phyloP scores from a whole-genome alignment of 2,888 invertebrate species.

The Heteromurus nitidus region DNA sequence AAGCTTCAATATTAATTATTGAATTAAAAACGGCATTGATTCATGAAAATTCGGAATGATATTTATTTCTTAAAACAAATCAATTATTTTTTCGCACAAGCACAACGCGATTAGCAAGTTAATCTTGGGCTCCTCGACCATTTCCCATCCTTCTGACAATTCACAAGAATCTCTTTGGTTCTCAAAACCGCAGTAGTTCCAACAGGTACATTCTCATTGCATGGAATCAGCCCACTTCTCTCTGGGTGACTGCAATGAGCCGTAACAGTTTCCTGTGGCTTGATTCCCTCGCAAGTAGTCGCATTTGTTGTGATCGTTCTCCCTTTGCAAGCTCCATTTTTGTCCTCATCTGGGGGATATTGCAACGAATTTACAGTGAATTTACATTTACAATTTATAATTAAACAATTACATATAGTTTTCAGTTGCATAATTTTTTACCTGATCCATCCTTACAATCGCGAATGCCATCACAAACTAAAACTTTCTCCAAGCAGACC shows the following conservation, averaged over 20 bases:
- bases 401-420: too few relatives aligned
- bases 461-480: slow-evolving; percentile 48
- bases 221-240: slow-evolving; percentile 22
- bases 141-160: slow-evolving; percentile 50
- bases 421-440: too few relatives aligned
- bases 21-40: too few relatives aligned
- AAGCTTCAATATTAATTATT: too few relatives aligned
- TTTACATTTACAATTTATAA: too few relatives aligned
- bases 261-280: slow-evolving; percentile 24
- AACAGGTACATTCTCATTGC: slow-evolving; percentile 25
- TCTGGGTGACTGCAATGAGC: slow-evolving; percentile 39
- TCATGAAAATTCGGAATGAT: too few relatives aligned
- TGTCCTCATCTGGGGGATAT: slow-evolving; percentile 64
- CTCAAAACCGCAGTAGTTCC: slow-evolving; percentile 49
- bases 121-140: slow-evolving; percentile 48
- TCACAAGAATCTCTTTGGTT: slow-evolving; percentile 43
- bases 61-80: neutral
- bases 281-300: slow-evolving; percentile 32
- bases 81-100: neutral
- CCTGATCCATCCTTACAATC: slow-evolving; percentile 59
- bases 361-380: too few relatives aligned
- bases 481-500: slow-evolving; percentile 50
- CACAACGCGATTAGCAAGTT: too few relatives aligned
- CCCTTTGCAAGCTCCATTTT: slow-evolving; percentile 35
- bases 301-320: neutral